Conservation (phyloP, 2,797 vertebrate genomes). For the Acipenser transmontanus region DNA sequence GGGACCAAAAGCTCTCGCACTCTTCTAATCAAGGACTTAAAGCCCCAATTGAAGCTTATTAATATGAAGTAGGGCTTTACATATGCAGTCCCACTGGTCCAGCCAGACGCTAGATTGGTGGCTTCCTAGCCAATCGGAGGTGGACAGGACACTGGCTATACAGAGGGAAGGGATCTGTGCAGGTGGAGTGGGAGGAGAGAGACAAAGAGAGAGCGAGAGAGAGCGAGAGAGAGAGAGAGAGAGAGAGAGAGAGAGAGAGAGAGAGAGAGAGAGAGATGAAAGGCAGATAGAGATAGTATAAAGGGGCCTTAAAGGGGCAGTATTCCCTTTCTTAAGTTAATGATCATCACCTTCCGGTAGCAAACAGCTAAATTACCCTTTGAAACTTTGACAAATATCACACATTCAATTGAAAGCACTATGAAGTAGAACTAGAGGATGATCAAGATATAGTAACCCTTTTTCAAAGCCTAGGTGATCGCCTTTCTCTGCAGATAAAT, state of each 20-base stretch:
- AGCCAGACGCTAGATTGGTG: constrained; percentile 70
- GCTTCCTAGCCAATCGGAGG: constrained; percentile 64
- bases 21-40: constrained; percentile 98
- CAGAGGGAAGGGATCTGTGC: constrained; percentile 45
- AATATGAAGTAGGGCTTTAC: constrained; percentile 92
- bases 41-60: constrained; percentile 92
- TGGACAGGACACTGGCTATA: constrained; percentile 58
- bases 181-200: constrained; percentile 53
- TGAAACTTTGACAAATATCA: constrained; percentile 17
- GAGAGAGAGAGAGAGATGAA: too few relatives aligned
- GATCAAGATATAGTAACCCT: too few relatives aligned
- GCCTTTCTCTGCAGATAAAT: too few relatives aligned
- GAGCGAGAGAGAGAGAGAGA: constrained; percentile 18
- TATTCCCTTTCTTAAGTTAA: constrained; percentile 27
- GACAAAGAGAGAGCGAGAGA: constrained; percentile 8
- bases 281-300: constrained; percentile 15
- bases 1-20: constrained; percentile 89
- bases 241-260: too few relatives aligned
- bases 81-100: constrained; percentile 87
- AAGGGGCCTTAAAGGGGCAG: constrained; percentile 55
- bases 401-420: too few relatives aligned
- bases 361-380: constrained; percentile 33
- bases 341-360: constrained; percentile 39
- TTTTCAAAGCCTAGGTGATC: too few relatives aligned
- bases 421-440: too few relatives aligned